These are phyloP conservation scores for Trissolcus basalis DNA, from an alignment of 1,140 invertebrate species.

Conservation along the genomic window DNA sequence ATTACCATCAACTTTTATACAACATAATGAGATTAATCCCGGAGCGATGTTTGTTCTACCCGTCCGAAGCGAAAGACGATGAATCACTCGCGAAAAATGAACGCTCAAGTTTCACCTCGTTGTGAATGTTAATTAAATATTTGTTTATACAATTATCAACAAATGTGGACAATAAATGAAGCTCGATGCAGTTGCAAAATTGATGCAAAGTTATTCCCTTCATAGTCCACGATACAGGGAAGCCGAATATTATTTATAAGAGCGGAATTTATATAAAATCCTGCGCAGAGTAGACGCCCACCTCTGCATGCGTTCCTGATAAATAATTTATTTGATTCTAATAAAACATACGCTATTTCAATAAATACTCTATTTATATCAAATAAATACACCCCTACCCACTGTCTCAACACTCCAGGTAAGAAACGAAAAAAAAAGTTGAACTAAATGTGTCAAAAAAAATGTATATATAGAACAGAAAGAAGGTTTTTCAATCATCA, in stretches of 20 bases:
- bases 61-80: background rate
- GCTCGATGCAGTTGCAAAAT: background rate
- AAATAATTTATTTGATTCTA: constrained; percentile 59
- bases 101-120: background rate
- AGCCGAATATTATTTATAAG: constrained; percentile 21
- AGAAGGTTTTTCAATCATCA: no score
- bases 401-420: background rate
- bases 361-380: constrained; percentile 54
- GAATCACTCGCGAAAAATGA: constrained; percentile 1
- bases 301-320: constrained; percentile 34
- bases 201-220: no score
- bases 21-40: no score
- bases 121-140: background rate
- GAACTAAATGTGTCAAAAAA: no score
- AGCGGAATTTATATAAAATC: constrained; percentile 46
- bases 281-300: constrained; percentile 4
- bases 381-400: constrained; percentile 29
- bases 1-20: no score
- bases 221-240: no score
- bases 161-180: background rate
- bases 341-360: constrained; percentile 55
- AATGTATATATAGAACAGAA: no score
- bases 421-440: no score
- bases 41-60: no score
- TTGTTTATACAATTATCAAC: constrained; percentile 10